These are phyloP conservation scores for Monochamus saltuarius DNA, from an alignment of 1,140 invertebrate species.

Conservation along the genomic window DNA sequence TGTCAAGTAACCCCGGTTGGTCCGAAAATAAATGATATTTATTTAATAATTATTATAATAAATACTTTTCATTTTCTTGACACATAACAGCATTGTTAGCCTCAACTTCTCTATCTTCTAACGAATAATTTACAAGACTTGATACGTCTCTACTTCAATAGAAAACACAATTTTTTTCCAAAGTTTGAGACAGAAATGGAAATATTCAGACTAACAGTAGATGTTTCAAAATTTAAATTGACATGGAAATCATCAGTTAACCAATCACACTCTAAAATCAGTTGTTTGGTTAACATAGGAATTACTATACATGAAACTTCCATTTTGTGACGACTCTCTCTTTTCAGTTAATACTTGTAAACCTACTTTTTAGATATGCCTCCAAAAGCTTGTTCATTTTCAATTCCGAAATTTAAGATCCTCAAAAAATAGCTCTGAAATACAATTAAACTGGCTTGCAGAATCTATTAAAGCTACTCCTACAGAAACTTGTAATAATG, in stretches of 20 bases:
- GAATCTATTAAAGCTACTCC: background rate
- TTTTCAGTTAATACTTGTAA: background rate
- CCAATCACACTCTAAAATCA: conserved; percentile 1
- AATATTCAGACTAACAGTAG: background rate
- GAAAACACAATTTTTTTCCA: no score
- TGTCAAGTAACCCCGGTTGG: background rate
- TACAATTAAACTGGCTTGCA: background rate
- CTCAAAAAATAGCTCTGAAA: background rate
- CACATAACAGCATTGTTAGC: background rate
- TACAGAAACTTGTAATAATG: background rate
- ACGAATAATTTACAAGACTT: background rate
- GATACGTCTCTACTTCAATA: background rate
- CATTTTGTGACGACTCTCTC: background rate
- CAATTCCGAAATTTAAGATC: background rate
- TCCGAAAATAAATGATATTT: background rate
- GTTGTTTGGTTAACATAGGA: background rate
- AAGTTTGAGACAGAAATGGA: no score
- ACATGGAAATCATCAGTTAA: background rate
- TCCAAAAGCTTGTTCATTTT: background rate
- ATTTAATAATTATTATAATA: background rate
- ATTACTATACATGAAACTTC: background rate
- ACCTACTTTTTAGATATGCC: background rate
- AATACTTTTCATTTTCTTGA: background rate
- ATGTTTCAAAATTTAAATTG: conserved; percentile 4
- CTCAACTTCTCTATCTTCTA: background rate